phyloP scores from a whole-genome alignment of 2,113 vertebrate genomes.

The Trochalopteron elliotii region DNA sequence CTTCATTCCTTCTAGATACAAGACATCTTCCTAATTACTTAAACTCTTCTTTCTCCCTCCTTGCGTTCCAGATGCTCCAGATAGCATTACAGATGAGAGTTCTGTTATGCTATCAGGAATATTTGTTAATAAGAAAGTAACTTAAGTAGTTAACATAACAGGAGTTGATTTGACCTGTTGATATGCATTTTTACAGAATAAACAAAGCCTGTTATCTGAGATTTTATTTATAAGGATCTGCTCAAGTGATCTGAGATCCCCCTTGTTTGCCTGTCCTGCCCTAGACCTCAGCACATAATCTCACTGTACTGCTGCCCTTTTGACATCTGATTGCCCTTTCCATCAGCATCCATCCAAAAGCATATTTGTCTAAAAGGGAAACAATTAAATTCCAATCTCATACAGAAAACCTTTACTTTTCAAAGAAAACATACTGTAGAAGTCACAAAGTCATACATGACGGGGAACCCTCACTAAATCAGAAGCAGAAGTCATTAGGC shows the following conservation, averaged over 20 bases:
- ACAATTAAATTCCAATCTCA: slow-evolving; percentile 81
- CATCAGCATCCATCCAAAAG: slow-evolving; percentile 75
- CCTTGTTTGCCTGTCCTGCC: slow-evolving; percentile 69
- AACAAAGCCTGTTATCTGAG: slow-evolving; percentile 62
- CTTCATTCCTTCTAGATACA: not conserved
- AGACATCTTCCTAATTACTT: not conserved
- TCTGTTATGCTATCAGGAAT: not conserved
- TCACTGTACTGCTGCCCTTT: slow-evolving; percentile 53
- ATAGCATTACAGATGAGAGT: not conserved
- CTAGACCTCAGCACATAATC: slow-evolving; percentile 65
- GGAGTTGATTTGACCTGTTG: slow-evolving; percentile 61
- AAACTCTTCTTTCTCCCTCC: not conserved
- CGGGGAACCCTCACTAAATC: not conserved
- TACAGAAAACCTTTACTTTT: slow-evolving; percentile 65
- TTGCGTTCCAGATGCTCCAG: not conserved
- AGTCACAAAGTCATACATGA: not conserved
- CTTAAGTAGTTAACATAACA: slow-evolving; percentile 66
- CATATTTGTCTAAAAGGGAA: slow-evolving; percentile 83
- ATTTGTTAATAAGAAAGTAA: slow-evolving; percentile 67
- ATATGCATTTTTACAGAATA: slow-evolving; percentile 50
- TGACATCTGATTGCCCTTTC: slow-evolving; percentile 74
- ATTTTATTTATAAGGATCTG: slow-evolving; percentile 64
- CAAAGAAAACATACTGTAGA: slow-evolving; percentile 71
- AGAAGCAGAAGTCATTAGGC: too few relatives aligned
- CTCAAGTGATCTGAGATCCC: slow-evolving; percentile 48